Evolutionary conservation across 2,888 invertebrate genomes (phyloP), one percentile per base, ranked within the genome.

Genomic region (Drosophila putrida): DNA sequence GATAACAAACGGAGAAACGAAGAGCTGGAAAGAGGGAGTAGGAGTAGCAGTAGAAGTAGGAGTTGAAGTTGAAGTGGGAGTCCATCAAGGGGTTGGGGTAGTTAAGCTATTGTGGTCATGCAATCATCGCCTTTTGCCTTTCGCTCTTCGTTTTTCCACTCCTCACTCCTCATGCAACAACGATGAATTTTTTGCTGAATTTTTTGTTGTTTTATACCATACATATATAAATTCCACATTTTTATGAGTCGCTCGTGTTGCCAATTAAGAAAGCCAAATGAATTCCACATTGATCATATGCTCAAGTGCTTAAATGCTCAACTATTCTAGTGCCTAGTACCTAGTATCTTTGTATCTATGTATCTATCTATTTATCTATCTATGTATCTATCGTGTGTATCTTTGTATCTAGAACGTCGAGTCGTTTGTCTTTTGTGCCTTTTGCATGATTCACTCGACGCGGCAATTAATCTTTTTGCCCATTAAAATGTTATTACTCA

Each of bases 401-500:
- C 60, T 43, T 11, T 43, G 11, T 43, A 25, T 31, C 31, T 54
- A n/a, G 20, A 20, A 20, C 20, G 20, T 20, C 10, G 11, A 6
- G 9, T 46, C 25, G 13, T 64, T 43, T 71, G 27, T 49, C 35
- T 38, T 61, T 10, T 25, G n/a, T 57, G 41, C 28, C 47, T 27
- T n/a, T 41, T 54, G 76, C 79, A 85, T 88, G 83, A 83, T 82
- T 88, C 83, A 88, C 71, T 55, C 63, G 63, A 60, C 57, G 67
- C 64, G 78, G 51, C 88, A 85, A 85, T 85, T 89, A 89, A 84
- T 81, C 79, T 86, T 66, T 72, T 70, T 57, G 75, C 57, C 64
- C 74, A 85, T 85, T 86, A 83, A 89, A 88, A 78, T 83, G 70
- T 78, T 89, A 85, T 89, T 85, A 82, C 71, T 74, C 82, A 85